Evolutionary conservation across 1,140 invertebrate genomes (phyloP).

Genomic region (Cylas formicarius): DNA sequence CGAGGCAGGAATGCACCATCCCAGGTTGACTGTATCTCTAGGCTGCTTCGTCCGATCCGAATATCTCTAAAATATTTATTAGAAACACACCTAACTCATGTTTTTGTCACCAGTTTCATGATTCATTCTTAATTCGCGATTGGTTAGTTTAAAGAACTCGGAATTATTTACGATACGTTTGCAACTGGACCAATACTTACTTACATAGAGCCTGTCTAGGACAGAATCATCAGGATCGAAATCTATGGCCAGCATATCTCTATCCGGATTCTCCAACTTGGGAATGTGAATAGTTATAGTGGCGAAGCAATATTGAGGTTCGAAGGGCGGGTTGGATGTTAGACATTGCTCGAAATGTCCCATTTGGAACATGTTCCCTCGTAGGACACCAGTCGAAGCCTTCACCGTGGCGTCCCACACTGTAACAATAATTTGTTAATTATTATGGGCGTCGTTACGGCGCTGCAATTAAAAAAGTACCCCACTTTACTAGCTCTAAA

Average conservation of each 20-base stretch:
- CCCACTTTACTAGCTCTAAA: too few relatives aligned
- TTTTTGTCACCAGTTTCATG: neutral
- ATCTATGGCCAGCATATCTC: conserved; percentile 38
- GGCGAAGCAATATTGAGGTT: conserved; percentile 50
- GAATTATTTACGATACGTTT: too few relatives aligned
- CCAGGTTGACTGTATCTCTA: conserved; percentile 46
- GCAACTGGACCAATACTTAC: conserved; percentile 27
- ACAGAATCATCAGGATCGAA: conserved; percentile 45
- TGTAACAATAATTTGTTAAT: conserved; percentile 29
- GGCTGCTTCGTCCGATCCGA: conserved; percentile 38
- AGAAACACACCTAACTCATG: neutral
- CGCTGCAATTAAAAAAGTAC: conserved; percentile 1
- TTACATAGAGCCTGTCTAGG: conserved; percentile 49
- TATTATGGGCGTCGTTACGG: too few relatives aligned
- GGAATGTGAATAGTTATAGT: conserved; percentile 41
- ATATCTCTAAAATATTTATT: conserved; percentile 32
- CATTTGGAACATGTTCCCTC: conserved; percentile 51
- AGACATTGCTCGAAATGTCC: conserved; percentile 59
- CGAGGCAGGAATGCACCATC: conserved; percentile 47
- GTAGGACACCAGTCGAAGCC: conserved; percentile 50
- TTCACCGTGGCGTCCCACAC: conserved; percentile 56
- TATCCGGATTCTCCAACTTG: conserved; percentile 31
- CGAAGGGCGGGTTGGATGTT: conserved; percentile 42
- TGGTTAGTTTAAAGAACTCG: too few relatives aligned
- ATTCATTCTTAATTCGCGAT: too few relatives aligned